Evolutionary conservation across 1,140 invertebrate genomes (phyloP).

Genomic region (Metaphire vulgaris): DNA sequence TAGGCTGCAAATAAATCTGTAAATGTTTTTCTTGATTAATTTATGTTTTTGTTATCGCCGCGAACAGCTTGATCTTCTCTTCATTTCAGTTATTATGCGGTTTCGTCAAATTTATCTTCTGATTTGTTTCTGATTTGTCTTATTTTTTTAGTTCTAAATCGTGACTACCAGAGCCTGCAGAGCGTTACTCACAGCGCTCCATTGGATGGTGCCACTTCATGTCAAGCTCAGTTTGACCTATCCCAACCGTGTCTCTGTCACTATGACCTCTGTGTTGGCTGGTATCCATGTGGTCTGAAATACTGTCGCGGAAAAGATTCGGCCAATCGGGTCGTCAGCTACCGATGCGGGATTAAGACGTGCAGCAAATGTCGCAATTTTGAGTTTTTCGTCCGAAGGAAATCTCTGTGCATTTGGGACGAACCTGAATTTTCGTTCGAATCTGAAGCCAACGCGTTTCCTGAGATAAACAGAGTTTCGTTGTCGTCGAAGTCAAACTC

Average conservation of each 20-base stretch:
- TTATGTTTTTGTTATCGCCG: no score
- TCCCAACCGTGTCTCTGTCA: conserved; percentile 65
- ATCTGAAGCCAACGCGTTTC: no score
- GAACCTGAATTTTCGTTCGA: conserved; percentile 10
- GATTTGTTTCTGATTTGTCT: no score
- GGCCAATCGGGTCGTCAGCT: conserved; percentile 60
- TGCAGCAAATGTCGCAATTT: conserved; percentile 82
- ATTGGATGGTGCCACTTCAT: conserved; percentile 40
- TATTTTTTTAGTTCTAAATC: not conserved
- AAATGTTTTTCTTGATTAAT: no score
- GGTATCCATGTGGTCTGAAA: conserved; percentile 88
- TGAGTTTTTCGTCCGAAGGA: conserved; percentile 72
- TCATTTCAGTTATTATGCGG: no score
- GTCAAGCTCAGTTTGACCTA: conserved; percentile 40
- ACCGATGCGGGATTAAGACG: conserved; percentile 89
- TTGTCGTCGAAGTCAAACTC: no score
- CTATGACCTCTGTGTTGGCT: conserved; percentile 73
- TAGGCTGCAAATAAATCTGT: no score
- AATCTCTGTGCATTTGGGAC: conserved; percentile 80
- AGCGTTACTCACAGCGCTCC: conserved; percentile 37
- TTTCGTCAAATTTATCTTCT: no score
- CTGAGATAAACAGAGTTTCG: no score
- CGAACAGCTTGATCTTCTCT: no score
- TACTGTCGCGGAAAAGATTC: conserved; percentile 72
- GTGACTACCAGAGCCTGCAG: conserved; percentile 38